phyloP scores from a whole-genome alignment of 2,797 vertebrate species.

The Garrulus glandarius region DNA sequence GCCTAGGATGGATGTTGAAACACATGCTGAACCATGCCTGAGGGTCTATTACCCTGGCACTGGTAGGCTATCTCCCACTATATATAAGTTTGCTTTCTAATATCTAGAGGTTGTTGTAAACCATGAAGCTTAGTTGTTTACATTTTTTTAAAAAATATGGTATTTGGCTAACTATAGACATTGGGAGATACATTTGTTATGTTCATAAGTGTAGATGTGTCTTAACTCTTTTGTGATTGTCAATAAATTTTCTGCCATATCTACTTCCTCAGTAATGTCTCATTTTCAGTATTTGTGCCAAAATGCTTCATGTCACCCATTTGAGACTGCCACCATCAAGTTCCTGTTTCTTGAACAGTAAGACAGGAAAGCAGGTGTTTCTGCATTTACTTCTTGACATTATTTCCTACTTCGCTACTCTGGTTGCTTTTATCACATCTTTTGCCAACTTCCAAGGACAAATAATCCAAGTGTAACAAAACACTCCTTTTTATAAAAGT shows the following conservation, averaged over 20 bases:
- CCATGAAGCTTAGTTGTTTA: neutral
- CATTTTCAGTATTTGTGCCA: neutral
- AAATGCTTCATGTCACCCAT: neutral
- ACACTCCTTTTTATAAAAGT: neutral
- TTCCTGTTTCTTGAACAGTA: neutral
- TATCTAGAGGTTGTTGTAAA: neutral
- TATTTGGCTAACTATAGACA: neutral
- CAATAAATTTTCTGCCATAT: neutral
- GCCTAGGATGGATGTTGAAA: neutral
- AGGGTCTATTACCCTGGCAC: neutral
- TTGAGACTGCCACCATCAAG: neutral
- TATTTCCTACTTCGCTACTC: neutral
- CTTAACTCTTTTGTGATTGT: neutral
- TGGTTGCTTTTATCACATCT: neutral
- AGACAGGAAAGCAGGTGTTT: neutral
- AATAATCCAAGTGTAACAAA: neutral
- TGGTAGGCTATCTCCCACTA: neutral
- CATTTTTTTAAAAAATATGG: neutral
- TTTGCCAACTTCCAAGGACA: neutral
- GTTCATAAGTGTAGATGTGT: neutral
- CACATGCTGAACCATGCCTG: neutral
- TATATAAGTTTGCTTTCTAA: neutral
- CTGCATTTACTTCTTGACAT: neutral
- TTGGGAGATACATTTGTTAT: neutral
- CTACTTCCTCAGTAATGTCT: neutral